A percentile compares a stretch with the other conserved stretches of the same genome.
Evolutionary conservation across 2,113 vertebrate species (phyloP).

Genomic region (Amphiprion percula): DNA sequence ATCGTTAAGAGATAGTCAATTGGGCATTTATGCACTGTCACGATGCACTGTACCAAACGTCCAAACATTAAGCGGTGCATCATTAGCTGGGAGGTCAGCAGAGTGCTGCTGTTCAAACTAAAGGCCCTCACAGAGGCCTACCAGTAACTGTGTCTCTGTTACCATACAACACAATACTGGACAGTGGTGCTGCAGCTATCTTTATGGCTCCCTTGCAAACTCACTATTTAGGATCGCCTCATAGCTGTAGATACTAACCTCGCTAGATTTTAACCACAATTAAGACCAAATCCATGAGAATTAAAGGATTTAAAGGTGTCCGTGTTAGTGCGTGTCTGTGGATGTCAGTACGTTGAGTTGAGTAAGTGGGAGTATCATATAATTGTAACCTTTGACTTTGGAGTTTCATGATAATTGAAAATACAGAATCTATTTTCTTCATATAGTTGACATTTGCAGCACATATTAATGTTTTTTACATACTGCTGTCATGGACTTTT

Average conservation of each 20-base stretch:
- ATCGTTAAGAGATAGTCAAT: conserved; percentile 78
- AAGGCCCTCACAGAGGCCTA: conserved; percentile 6
- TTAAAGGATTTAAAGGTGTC: neutral
- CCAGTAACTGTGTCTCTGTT: conserved; percentile 17
- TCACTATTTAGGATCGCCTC: neutral
- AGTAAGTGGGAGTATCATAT: too few species aligned
- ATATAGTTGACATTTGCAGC: too few species aligned
- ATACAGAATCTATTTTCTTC: too few species aligned
- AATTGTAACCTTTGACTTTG: too few species aligned
- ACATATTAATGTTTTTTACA: too few species aligned
- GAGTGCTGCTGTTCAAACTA: conserved; percentile 50
- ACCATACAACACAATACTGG: conserved; percentile 11
- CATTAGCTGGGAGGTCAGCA: conserved; percentile 74
- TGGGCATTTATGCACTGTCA: conserved; percentile 71
- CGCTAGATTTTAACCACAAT: neutral
- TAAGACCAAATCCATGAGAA: neutral
- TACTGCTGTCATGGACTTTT: too few species aligned
- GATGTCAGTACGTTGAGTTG: neutral
- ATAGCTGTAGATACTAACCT: neutral
- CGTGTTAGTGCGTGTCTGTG: neutral
- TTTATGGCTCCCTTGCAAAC: neutral
- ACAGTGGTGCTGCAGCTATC: neutral
- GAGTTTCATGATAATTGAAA: too few species aligned
- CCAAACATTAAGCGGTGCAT: conserved; percentile 64
- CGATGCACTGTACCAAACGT: conserved; percentile 48